These are phyloP conservation scores for Andrena bucephala DNA, from an alignment of 2,888 invertebrate genomes.

Conservation along the genomic window DNA sequence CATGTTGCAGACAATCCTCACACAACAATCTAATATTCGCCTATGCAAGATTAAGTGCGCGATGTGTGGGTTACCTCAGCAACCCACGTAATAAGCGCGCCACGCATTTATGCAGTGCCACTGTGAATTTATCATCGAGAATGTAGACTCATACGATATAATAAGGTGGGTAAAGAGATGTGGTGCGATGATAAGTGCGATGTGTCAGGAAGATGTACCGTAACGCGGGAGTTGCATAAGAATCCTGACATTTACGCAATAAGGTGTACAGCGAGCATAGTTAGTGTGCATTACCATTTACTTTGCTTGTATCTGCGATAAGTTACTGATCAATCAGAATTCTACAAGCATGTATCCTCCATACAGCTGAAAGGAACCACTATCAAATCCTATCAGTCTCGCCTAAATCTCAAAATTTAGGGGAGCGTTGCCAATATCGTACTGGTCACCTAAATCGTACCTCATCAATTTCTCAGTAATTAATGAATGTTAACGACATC, in stretches of 20 bases:
- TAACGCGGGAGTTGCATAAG: not conserved
- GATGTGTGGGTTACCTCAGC: not conserved
- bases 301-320: too few species aligned
- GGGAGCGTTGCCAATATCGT: too few species aligned
- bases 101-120: not conserved
- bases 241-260: not conserved
- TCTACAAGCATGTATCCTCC: too few species aligned
- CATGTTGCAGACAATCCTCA: not conserved
- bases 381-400: too few species aligned
- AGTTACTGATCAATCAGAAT: too few species aligned
- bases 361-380: too few species aligned
- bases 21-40: not conserved
- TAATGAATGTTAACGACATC: too few species aligned
- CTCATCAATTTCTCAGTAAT: too few species aligned
- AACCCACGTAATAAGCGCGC: not conserved
- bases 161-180: not conserved
- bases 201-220: not conserved
- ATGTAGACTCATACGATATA: slow-evolving; percentile 6
- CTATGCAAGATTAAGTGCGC: not conserved
- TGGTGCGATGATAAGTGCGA: not conserved
- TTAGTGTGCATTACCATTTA: too few species aligned
- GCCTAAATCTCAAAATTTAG: too few species aligned
- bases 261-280: too few species aligned
- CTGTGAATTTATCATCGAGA: not conserved
- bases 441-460: too few species aligned